Evolutionary conservation across 2,888 invertebrate genomes (phyloP).

Genomic region (Stenchaetothrips biformis): DNA sequence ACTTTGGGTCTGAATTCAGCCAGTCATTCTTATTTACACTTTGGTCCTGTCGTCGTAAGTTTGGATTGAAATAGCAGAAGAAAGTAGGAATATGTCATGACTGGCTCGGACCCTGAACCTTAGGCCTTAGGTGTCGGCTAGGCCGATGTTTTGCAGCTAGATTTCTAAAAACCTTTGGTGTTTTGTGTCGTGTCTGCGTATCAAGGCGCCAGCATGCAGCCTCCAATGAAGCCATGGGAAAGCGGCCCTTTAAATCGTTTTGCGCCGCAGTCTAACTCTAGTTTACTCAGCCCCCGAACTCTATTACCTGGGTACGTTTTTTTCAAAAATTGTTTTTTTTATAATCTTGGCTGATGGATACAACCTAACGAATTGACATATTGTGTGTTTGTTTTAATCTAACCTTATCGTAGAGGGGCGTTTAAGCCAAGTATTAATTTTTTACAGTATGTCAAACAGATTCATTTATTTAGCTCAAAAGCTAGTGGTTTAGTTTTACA

Average conservation of each 20-base stretch:
- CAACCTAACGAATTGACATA: too few relatives aligned
- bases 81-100: constrained; percentile 9
- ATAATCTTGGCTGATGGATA: too few relatives aligned
- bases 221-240: neutral
- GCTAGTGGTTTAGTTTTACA: neutral
- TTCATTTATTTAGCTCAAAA: neutral
- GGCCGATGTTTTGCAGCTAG: too few relatives aligned
- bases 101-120: too few relatives aligned
- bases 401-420: too few relatives aligned
- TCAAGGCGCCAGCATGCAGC: neutral
- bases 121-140: too few relatives aligned
- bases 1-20: neutral
- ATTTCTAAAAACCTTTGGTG: too few relatives aligned
- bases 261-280: neutral
- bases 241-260: neutral
- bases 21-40: constrained; percentile 14
- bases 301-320: neutral
- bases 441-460: neutral
- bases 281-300: too few relatives aligned
- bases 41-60: neutral
- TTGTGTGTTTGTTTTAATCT: too few relatives aligned
- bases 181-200: too few relatives aligned
- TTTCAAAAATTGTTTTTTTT: too few relatives aligned
- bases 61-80: neutral
- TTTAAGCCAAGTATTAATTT: too few relatives aligned